These are phyloP conservation scores for Euthynnus affinis DNA, from an alignment of 2,797 vertebrate species.

Conservation along the genomic window DNA sequence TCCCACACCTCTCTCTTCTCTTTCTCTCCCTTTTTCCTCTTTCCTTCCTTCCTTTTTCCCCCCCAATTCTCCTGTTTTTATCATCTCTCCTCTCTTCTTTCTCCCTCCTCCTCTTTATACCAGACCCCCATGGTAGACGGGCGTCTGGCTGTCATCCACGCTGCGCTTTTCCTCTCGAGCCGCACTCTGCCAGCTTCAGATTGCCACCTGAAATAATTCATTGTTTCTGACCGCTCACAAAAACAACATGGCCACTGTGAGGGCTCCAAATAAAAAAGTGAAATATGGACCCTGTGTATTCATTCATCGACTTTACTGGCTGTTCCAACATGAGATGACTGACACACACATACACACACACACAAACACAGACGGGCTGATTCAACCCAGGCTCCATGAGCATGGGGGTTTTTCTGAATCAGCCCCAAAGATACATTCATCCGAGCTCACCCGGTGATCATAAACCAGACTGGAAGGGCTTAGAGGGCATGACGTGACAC, in stretches of 20 bases:
- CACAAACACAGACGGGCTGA: constrained; percentile 73
- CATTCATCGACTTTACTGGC: constrained; percentile 74
- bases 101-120: constrained; percentile 20
- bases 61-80: constrained; percentile 52
- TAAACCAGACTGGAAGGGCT: constrained; percentile 73
- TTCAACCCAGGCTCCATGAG: constrained; percentile 69
- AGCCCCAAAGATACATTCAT: constrained; percentile 76
- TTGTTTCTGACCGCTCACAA: constrained; percentile 75
- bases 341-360: constrained; percentile 63
- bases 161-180: constrained; percentile 46
- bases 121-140: constrained; percentile 72
- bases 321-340: constrained; percentile 69
- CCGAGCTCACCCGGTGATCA: constrained; percentile 67
- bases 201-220: constrained; percentile 81
- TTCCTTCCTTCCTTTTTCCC: constrained; percentile 42
- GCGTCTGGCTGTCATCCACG: constrained; percentile 72
- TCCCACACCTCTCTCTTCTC: constrained; percentile 52
- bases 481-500: constrained; percentile 65
- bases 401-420: constrained; percentile 63
- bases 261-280: constrained; percentile 72
- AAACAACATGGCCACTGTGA: constrained; percentile 77
- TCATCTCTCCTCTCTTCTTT: constrained; percentile 40
- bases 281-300: constrained; percentile 73
- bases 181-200: constrained; percentile 69
- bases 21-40: constrained; percentile 28